These are phyloP conservation scores for Mythimna pallens DNA, from an alignment of 2,888 invertebrate species.

Conservation along the genomic window DNA sequence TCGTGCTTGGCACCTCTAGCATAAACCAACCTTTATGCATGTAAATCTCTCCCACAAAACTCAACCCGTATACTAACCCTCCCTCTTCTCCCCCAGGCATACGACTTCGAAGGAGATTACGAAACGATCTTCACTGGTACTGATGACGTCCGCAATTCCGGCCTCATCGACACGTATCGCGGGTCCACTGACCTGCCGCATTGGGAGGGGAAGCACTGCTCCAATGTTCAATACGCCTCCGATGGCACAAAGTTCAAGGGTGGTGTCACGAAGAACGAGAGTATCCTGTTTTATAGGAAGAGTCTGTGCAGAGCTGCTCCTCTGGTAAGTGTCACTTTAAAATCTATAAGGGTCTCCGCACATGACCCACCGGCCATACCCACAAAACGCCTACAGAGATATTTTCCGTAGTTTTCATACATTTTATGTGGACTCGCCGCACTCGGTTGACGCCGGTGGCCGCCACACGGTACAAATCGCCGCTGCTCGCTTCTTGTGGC, in stretches of 20 bases:
- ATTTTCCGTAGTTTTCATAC: too few species aligned
- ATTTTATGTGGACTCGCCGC: too few species aligned
- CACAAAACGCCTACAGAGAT: too few species aligned
- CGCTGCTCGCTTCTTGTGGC: too few species aligned
- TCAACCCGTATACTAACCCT: background rate
- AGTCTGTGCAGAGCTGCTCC: slow-evolving; percentile 96
- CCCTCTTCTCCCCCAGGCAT: slow-evolving; percentile 92
- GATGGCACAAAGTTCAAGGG: slow-evolving; percentile 97
- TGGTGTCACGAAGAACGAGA: slow-evolving; percentile 92
- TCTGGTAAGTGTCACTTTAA: slow-evolving; percentile 90
- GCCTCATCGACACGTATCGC: slow-evolving; percentile 94
- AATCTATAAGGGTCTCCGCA: too few species aligned
- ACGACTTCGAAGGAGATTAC: slow-evolving; percentile 95
- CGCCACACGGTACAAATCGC: too few species aligned
- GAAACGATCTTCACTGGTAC: slow-evolving; percentile 95
- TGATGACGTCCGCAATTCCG: slow-evolving; percentile 91
- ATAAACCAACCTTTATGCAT: too few species aligned
- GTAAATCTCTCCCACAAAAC: background rate
- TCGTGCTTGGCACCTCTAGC: too few species aligned
- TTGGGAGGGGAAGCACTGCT: slow-evolving; percentile 94
- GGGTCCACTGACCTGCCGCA: slow-evolving; percentile 94
- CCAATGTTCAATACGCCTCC: slow-evolving; percentile 94
- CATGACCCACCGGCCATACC: too few species aligned
- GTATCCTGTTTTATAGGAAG: slow-evolving; percentile 94
- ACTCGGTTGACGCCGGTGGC: too few species aligned